Evolutionary conservation across 2,113 vertebrate species (phyloP), one percentile per base, ranked within the genome.

Genomic region (Neomonachus schauinslandi): DNA sequence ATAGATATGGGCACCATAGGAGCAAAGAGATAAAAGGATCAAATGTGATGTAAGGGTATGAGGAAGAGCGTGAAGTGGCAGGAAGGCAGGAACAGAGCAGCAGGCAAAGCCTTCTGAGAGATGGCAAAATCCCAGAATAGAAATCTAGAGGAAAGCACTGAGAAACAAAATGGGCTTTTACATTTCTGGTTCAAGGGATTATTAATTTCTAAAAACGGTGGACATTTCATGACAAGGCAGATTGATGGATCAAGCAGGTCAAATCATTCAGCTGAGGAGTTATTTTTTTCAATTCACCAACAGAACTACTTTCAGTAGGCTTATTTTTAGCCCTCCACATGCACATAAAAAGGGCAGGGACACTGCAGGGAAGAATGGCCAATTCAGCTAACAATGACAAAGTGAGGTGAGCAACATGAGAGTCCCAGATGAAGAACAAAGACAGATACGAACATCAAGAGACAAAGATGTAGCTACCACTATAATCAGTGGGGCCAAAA

Each of bases 141-240:
- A 79, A 96, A 76, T 76, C 26, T 77, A 18, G n/a, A 16, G 5
- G 1, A 31, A 84, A 88, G 36, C 31, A 42, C 0, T 46, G 28
- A 72, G 24, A 51, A 71, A 85, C 19, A 69, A 72, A 82, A 7
- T 19, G 22, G 5, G 21, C 6, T 76, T 69, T 16, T 31, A 24
- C 39, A 12, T 12, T 61, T 42, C 51, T 61, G 49, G 26, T n/a
- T 42, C 57, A 86, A 91, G 22, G 8, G 4, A 36, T 19, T 79
- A 22, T 24, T 91, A 36, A 71, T 85, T 93, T 96, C 86, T 89
- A 79, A n/a, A 91, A 89, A 87, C 51, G 19, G 36, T 36, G 36
- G 39, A 36, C 28, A 85, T 90, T 93, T 57, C 22, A 49, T 19
- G 10, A 42, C 9, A 72, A 72, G 33, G 12, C 5, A 33, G 4